Base-by-base conservation (phyloP, 2,797 vertebrate genomes). In the Spinus pinus region DNA sequence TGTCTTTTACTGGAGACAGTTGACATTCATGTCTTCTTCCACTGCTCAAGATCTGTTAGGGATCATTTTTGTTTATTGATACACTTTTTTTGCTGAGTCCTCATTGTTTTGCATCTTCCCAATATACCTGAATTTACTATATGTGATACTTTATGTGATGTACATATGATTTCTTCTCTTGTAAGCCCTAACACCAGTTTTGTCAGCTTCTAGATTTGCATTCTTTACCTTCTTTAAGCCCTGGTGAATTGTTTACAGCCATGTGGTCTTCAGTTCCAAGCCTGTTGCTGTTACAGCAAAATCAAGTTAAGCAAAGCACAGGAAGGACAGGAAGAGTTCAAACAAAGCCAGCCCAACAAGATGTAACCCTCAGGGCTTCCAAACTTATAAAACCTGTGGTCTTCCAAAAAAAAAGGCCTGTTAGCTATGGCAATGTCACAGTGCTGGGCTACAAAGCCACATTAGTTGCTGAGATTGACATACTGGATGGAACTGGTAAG, bases 311-410 rank as follows among this genome's bases (percentile, higher is more conserved):
- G 33, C 20, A 69, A 77, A 80, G 19, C 37, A 19, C 21, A 16
- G 44, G 20, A 31, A 56, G 15, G 20, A 27, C 33, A 61, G 22
- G n/a, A 58, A 28, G 75, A 64, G 41, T 44, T 57, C 42, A 58
- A 24, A 13, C 10, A n/a, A 51, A 82, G 30, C 28, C 54, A 56
- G 12, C 21, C 7, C 49, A 69, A n/a, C 9, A 57, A 27, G 9
- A 14, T 0, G 0, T 39, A 28, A 33, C 8, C 23, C 20, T 27
- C 19, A 39, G 35, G 22, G 7, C 27, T 71, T 66, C 44, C 37
- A 84, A n/a, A 67, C 13, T 69, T 50, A 7, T 2, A 24, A 84
- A 54, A 10, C 10, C 19, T 27, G 24, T 47, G n/a, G 18, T 58
- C 49, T 75, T 75, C 42, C 24, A 64, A 69, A 49, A 60, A n/a